These are phyloP conservation scores for Drosophila longiperda DNA, from an alignment of 2,888 invertebrate species.

Conservation along the genomic window DNA sequence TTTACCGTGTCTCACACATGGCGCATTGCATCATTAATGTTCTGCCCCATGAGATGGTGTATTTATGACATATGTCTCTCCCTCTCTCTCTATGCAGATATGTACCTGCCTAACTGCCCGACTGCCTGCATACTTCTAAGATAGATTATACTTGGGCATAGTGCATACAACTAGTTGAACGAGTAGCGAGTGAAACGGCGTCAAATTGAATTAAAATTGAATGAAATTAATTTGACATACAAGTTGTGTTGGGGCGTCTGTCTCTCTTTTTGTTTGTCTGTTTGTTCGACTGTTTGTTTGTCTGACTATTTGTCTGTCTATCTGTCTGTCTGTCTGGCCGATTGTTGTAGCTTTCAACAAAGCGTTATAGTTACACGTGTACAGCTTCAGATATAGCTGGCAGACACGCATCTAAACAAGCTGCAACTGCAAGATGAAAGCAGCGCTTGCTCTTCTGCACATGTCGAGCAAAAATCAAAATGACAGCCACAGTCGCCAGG, in stretches of 20 bases:
- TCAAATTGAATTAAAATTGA: slow-evolving; percentile 80
- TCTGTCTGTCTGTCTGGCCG: slow-evolving; percentile 26
- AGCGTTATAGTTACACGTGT: slow-evolving; percentile 72
- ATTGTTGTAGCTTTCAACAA: slow-evolving; percentile 66
- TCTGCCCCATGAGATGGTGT: slow-evolving; percentile 38
- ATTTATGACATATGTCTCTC: slow-evolving; percentile 21
- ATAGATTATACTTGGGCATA: slow-evolving; percentile 40
- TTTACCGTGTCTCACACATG: slow-evolving; percentile 60
- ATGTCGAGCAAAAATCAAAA: slow-evolving; percentile 72
- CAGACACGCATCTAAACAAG: slow-evolving; percentile 28
- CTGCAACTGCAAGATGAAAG: slow-evolving; percentile 60
- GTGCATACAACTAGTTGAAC: slow-evolving; percentile 26
- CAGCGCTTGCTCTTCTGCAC: slow-evolving; percentile 54
- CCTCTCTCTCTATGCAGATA: slow-evolving; percentile 33
- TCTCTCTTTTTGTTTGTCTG: slow-evolving; percentile 23
- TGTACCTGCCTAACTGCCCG: slow-evolving; percentile 31
- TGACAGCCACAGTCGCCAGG: slow-evolving; percentile 54
- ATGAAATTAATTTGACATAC: slow-evolving; percentile 79
- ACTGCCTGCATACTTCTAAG: neutral
- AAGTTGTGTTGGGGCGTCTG: slow-evolving; percentile 61
- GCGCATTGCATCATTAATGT: slow-evolving; percentile 72
- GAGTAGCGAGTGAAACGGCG: slow-evolving; percentile 61
- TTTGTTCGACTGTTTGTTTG: slow-evolving; percentile 21
- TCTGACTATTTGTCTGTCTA: slow-evolving; percentile 25
- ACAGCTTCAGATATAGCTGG: slow-evolving; percentile 34